These are phyloP conservation scores for Lycophotia porphyrea DNA, from an alignment of 2,888 invertebrate species.

Conservation along the genomic window DNA sequence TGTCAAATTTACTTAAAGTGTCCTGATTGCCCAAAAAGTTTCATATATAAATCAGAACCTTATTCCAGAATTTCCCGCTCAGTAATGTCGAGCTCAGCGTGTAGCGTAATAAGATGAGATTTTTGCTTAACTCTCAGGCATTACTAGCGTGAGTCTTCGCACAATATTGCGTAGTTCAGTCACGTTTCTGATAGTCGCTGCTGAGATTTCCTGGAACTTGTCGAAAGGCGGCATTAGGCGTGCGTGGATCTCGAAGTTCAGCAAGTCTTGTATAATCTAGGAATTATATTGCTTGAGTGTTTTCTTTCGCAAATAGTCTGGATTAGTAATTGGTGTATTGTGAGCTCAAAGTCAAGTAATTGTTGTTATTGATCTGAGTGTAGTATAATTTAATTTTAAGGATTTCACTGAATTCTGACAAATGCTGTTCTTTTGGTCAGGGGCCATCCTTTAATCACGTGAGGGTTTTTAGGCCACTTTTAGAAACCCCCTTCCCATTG, in stretches of 20 bases:
- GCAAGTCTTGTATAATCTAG: neutral
- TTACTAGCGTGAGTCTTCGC: neutral
- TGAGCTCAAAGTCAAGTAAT: neutral
- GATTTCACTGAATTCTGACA: neutral
- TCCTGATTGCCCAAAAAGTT: neutral
- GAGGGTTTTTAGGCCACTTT: too few relatives aligned
- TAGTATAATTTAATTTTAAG: neutral
- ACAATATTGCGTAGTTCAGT: neutral
- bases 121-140: conserved; percentile 3
- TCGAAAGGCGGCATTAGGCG: neutral
- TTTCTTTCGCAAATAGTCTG: neutral
- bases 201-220: conserved; percentile 15
- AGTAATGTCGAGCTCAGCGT: neutral
- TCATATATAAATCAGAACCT: neutral
- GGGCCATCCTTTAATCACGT: too few relatives aligned
- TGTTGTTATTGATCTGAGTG: neutral
- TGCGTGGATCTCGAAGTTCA: neutral
- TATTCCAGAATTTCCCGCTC: neutral
- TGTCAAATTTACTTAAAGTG: neutral
- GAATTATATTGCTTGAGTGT: neutral
- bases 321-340: neutral
- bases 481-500: too few relatives aligned
- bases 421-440: neutral
- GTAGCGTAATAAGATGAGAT: neutral
- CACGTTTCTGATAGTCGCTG: conserved; percentile 5